Evolutionary conservation across 2,888 invertebrate species (phyloP).

Genomic region (Tholera decimalis): DNA sequence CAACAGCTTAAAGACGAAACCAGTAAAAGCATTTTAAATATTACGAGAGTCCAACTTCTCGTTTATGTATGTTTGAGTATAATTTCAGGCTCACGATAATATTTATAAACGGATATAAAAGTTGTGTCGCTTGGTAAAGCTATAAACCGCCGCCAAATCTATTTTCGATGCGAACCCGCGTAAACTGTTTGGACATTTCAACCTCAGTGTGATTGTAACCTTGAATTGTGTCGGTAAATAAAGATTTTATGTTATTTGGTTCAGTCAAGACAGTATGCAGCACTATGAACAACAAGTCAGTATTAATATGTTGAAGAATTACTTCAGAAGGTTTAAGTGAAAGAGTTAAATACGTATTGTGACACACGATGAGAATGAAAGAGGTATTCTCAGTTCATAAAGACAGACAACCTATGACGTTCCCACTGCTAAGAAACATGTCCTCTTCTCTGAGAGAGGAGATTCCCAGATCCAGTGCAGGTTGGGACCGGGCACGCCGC

Average conservation of each 20-base stretch:
- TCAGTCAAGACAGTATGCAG: conserved; percentile 12
- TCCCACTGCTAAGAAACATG: no score
- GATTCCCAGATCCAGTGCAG: no score
- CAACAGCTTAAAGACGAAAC: background rate
- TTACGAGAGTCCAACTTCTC: background rate
- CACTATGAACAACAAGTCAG: no score
- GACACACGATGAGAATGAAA: no score
- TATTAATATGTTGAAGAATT: no score
- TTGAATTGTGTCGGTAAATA: conserved; percentile 46
- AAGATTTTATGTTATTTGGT: conserved; percentile 32
- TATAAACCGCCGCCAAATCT: conserved; percentile 52
- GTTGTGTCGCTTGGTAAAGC: conserved; percentile 47
- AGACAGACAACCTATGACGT: no score
- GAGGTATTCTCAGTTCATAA: no score
- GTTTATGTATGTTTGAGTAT: conserved; percentile 17
- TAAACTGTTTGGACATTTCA: conserved; percentile 59
- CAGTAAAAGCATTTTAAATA: background rate
- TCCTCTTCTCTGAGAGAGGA: no score
- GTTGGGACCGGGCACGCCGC: no score
- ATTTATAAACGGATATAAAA: conserved; percentile 54
- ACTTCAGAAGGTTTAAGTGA: no score
- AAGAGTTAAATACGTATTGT: no score
- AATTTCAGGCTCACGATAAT: conserved; percentile 58
- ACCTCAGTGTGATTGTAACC: conserved; percentile 52
- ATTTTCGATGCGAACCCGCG: conserved; percentile 42